These are phyloP conservation scores for Nebria brevicollis DNA, from an alignment of 2,888 invertebrate species.

Conservation along the genomic window DNA sequence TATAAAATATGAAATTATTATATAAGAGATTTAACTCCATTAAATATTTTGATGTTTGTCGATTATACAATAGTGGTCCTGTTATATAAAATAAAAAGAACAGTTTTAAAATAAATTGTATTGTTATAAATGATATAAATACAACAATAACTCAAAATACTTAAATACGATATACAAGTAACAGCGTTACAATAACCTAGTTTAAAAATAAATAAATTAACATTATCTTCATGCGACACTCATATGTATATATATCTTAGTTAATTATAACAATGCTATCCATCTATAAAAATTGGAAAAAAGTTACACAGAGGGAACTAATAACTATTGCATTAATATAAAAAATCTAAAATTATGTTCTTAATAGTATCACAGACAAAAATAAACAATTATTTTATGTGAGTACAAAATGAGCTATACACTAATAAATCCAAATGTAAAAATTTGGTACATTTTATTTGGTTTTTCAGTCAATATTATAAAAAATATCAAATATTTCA, in stretches of 20 bases:
- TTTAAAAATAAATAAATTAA: not conserved
- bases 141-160: not conserved
- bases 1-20: too few relatives aligned
- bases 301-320: too few relatives aligned
- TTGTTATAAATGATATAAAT: not conserved
- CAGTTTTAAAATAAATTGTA: too few relatives aligned
- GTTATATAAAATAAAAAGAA: too few relatives aligned
- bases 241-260: not conserved
- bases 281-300: too few relatives aligned
- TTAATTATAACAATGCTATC: too few relatives aligned
- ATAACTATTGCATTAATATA: too few relatives aligned
- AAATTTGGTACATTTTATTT: not conserved
- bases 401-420: not conserved
- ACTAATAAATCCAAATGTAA: not conserved
- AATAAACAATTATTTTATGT: not conserved
- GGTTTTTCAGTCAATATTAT: not conserved
- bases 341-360: not conserved
- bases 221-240: not conserved
- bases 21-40: too few relatives aligned
- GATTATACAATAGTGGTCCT: too few relatives aligned
- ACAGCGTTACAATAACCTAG: not conserved
- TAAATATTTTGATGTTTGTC: too few relatives aligned
- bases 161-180: not conserved
- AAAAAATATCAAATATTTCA: not conserved
- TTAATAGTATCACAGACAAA: not conserved